These are phyloP conservation scores for Tachycineta bicolor DNA, from an alignment of 2,113 vertebrate species.

Conservation along the genomic window DNA sequence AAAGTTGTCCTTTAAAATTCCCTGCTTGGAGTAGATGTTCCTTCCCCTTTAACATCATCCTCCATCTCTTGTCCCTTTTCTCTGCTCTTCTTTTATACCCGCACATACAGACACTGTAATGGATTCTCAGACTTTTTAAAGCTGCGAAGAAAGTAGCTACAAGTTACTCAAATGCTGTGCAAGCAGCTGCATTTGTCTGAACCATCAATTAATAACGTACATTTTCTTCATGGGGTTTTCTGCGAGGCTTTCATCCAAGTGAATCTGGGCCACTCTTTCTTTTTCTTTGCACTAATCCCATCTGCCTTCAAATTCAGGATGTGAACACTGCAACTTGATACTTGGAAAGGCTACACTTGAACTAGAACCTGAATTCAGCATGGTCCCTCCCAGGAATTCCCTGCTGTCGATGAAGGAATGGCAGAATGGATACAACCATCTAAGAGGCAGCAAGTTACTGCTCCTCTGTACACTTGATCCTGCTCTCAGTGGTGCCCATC, in stretches of 20 bases:
- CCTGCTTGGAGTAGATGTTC: background rate
- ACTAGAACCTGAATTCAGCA: background rate
- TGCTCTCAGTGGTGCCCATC: fast-evolving
- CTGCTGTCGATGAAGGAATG: background rate
- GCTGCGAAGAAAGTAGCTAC: background rate
- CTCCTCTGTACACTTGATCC: too few relatives aligned
- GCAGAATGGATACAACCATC: background rate
- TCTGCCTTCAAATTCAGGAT: background rate
- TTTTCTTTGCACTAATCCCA: background rate
- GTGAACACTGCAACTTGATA: background rate
- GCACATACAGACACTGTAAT: background rate
- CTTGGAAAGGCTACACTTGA: background rate
- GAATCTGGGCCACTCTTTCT: background rate
- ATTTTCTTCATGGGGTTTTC: background rate
- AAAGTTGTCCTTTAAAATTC: background rate
- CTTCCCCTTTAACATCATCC: background rate
- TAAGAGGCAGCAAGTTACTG: background rate
- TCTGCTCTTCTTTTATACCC: background rate
- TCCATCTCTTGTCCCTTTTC: background rate
- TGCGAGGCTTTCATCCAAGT: background rate
- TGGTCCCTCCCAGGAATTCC: background rate
- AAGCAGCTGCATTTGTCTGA: background rate
- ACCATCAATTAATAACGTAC: background rate
- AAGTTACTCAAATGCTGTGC: background rate
- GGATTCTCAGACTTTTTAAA: background rate